Evolutionary conservation across 2,797 vertebrate species (phyloP), one percentile per base, ranked within the genome.

Genomic region (Sphaeramia orbicularis): DNA sequence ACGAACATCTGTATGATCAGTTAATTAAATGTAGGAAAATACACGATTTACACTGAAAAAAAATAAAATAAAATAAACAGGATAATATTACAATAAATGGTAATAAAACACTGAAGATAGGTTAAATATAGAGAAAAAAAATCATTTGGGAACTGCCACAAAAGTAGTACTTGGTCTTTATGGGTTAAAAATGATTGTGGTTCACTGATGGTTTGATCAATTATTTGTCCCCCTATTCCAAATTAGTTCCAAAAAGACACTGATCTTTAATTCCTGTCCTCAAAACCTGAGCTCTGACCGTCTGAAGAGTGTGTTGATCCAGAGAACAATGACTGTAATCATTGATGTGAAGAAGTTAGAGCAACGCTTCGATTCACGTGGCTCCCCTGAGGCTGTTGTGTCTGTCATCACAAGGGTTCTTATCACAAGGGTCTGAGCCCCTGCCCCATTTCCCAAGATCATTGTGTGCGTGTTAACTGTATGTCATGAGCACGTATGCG

Each of bases 391-490:
- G 80, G 83, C 51, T 74, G 64, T 77, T 83, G 48, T 57, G 65
- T 81, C 78, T 81, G n/a, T 76, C 41, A 38, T 18, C 13, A 58
- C 40, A 11, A 65, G 54, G 83, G 51, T 71, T 68, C 27, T 40
- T 13, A 76, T 86, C 89, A 83, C 68, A 68, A 61, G 74, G 59
- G 11, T 69, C 54, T 73, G 52, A 62, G 24, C 24, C 60, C 38
- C 66, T 67, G 74, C 83, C 68, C 72, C 9, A 43, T 37, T 63
- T 75, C 12, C 67, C 62, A 11, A 52, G 18, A 47, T 72, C 36
- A 56, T 11, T 11, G 6, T 51, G 5, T 50, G 56, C 76, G 27
- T 60, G 61, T 56, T n/a, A n/a, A 38, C 55, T 50, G 6, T 59
- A 43, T 43, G 16, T 65, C 3, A 2, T 7, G 30, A n/a, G 36